Base-by-base conservation (phyloP, 2,113 vertebrate genomes). In the Acinonyx jubatus region DNA sequence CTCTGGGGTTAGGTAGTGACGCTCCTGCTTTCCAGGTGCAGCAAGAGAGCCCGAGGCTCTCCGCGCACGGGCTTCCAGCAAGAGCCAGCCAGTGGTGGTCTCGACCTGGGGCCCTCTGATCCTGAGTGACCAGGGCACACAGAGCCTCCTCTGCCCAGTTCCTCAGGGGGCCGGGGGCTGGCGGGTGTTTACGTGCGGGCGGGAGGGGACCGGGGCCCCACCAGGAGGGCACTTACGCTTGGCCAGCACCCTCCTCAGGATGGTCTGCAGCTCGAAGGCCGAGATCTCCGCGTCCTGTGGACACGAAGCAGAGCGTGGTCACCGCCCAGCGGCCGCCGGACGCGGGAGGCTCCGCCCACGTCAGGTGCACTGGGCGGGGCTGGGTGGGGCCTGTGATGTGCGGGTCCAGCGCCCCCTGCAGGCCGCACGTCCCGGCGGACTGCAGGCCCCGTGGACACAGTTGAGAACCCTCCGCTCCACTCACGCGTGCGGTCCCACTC, bases 261-360 rank as follows among this genome's bases (percentile, higher is more conserved):
- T 99, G 74, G 74, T 98, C 96, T 98, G 98, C 78, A 99, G 83
- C 90, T 99, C 99, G 0, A 99, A 99, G 94, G 99, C 98, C 0
- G 99, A 99, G 91, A 99, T 99, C 98, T 99, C 99, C 0, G 98
- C 98, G 27, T 99, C 99, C 99, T 99, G 97, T 0, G 8, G 94
- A 89, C 25, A 79, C 3, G 14, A 79, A 52, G 76, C 76, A 50
- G 10, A 52, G 48, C 1, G 74, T 7, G 41, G 41, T 78, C 31
- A 48, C 27, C 23, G 21, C 2, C 3, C 1, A 5, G 38, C 45
- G 41, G 73, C 13, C 14, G 27, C 7, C 1, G 41, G 74, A 29
- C 23, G 6, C 6, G 1, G 74, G 15, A 76, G 73, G 25, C 38
- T 25, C 4, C 1, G 14, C 38, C 41, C 7, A 4, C 4, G 14